Evolutionary conservation across 1,140 invertebrate species (phyloP).

Genomic region (Brachystomella parvula): DNA sequence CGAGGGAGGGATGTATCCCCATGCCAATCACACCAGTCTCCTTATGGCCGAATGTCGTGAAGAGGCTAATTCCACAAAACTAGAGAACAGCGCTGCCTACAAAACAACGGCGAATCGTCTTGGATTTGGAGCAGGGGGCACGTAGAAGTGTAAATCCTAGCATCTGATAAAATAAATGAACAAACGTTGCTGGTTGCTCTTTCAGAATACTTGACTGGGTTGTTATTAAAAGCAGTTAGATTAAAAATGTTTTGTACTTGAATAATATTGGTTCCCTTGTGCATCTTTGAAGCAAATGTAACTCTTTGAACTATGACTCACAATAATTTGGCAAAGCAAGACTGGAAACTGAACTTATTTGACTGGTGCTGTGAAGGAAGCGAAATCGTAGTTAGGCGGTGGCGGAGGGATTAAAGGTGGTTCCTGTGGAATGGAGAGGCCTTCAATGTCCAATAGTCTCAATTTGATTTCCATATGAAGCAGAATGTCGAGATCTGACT

Average conservation of each 20-base stretch:
- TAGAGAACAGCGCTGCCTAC: not conserved
- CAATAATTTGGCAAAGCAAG: too few species aligned
- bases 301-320: too few species aligned
- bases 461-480: slow-evolving; percentile 95
- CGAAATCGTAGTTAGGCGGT: slow-evolving; percentile 80
- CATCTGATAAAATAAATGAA: too few species aligned
- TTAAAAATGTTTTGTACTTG: too few species aligned
- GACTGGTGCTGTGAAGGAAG: slow-evolving; percentile 39
- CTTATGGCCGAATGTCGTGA: not conserved
- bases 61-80: slow-evolving; percentile 7
- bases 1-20: slow-evolving; percentile 27
- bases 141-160: too few species aligned
- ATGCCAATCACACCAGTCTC: slow-evolving; percentile 8
- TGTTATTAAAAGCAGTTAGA: too few species aligned
- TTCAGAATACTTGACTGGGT: too few species aligned
- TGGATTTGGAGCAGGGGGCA: slow-evolving; percentile 22
- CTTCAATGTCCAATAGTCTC: slow-evolving; percentile 83
- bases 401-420: slow-evolving; percentile 80
- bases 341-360: too few species aligned
- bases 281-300: too few species aligned
- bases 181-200: too few species aligned
- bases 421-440: slow-evolving; percentile 79
- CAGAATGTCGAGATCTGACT: slow-evolving; percentile 82
- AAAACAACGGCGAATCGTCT: slow-evolving; percentile 21
- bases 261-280: too few species aligned